phyloP scores from a whole-genome alignment of 1,140 invertebrate genomes.

The Cherax destructor region DNA sequence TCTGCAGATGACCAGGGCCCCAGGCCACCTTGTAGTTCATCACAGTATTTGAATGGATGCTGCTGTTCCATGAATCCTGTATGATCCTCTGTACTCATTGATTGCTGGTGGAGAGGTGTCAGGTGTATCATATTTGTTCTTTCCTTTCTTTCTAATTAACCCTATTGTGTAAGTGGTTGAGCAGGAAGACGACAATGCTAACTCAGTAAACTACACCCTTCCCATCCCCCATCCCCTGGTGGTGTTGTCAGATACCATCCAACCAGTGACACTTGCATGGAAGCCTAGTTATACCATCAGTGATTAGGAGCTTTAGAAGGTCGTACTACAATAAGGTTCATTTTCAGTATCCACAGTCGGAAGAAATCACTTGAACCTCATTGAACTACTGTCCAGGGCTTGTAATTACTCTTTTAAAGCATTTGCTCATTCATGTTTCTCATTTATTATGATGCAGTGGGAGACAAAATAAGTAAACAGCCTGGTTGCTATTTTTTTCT shows the following conservation, averaged over 20 bases:
- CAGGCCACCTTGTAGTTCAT: slow-evolving; percentile 43
- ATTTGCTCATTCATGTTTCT: slow-evolving; percentile 35
- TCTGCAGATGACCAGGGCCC: slow-evolving; percentile 32
- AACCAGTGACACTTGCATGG: slow-evolving; percentile 14
- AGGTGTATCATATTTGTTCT: slow-evolving; percentile 47
- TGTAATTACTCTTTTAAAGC: slow-evolving; percentile 20
- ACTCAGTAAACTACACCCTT: slow-evolving; percentile 19
- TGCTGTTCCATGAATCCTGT: slow-evolving; percentile 40
- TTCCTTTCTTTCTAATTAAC: slow-evolving; percentile 38
- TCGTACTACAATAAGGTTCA: slow-evolving; percentile 23
- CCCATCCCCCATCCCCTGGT: background rate
- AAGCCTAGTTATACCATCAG: slow-evolving; percentile 12
- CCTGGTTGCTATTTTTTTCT: slow-evolving; percentile 31
- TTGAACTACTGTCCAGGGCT: slow-evolving; percentile 21
- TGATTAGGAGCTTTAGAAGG: slow-evolving; percentile 25
- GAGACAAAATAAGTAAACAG: slow-evolving; percentile 10
- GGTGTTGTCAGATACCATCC: slow-evolving; percentile 28
- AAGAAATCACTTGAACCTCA: slow-evolving; percentile 20
- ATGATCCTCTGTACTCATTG: slow-evolving; percentile 42
- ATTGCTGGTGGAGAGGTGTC: slow-evolving; percentile 43
- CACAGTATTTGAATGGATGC: slow-evolving; percentile 32
- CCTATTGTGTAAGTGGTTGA: slow-evolving; percentile 37
- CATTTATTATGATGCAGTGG: slow-evolving; percentile 19
- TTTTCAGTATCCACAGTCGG: background rate
- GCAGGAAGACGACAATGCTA: slow-evolving; percentile 29